phyloP scores from a whole-genome alignment of 1,140 invertebrate species.

The Pentalonia nigronervosa region DNA sequence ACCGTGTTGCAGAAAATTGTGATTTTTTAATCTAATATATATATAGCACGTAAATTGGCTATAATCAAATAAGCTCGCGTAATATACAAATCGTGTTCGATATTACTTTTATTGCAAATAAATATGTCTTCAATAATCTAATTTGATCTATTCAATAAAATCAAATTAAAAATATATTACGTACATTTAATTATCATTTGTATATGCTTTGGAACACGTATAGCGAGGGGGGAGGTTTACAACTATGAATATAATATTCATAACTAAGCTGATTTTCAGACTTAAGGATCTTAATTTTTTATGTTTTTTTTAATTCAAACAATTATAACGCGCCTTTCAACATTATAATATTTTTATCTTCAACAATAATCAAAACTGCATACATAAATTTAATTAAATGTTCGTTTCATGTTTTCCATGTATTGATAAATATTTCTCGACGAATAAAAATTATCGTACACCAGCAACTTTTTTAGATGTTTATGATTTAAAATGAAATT shows the following conservation, averaged over 20 bases:
- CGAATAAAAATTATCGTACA: too few relatives aligned
- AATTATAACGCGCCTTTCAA: not conserved
- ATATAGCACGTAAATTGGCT: too few relatives aligned
- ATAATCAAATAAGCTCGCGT: too few relatives aligned
- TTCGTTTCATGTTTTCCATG: not conserved
- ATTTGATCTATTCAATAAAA: not conserved
- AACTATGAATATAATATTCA: not conserved
- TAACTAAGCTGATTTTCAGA: not conserved
- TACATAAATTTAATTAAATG: not conserved
- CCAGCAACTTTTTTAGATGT: not conserved
- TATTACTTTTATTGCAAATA: too few relatives aligned
- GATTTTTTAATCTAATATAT: too few relatives aligned
- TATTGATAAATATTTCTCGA: not conserved
- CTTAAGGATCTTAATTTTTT: not conserved
- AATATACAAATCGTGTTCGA: too few relatives aligned
- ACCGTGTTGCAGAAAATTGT: too few relatives aligned
- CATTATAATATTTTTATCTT: not conserved
- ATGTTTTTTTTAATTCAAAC: not conserved
- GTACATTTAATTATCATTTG: not conserved
- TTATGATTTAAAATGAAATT: not conserved
- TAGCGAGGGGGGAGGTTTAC: too few relatives aligned
- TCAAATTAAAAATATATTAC: not conserved
- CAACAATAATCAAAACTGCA: not conserved
- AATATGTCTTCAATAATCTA: not conserved
- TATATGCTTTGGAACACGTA: not conserved